Evolutionary conservation across 2,888 invertebrate genomes (phyloP), one percentile per base, ranked within the genome.

Genomic region (Leucania comma): DNA sequence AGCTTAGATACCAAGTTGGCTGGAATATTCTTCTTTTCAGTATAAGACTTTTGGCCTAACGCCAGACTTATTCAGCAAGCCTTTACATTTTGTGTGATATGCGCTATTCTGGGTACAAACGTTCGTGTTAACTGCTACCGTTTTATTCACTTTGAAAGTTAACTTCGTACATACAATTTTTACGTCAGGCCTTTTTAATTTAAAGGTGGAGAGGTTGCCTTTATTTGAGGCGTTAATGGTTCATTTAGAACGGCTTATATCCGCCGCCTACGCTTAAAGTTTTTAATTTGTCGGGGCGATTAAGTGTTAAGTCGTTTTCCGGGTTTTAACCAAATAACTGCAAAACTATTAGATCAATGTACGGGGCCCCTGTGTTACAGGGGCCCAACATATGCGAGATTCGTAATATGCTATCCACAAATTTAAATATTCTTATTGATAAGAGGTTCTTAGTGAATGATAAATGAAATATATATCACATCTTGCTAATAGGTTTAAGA

Each of bases 41-140:
- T 74, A 69, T 74, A 71, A 71, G 61, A 69, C 2, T 79, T 57
- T 75, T 84, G 86, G 84, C 86, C 51, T 61, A 6, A 32, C 48
- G 83, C 86, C 84, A 85, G 73, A 24, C 69, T 75, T 72, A 72
- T 79, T 76, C 80, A 63, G 70, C 68, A 68, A 77, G 50, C 57
- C 66, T 66, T 75, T 59, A 69, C 42, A 74, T 80, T 78, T 68
- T 60, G 70, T 71, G 46, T 61, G 64, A 75, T 66, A 64, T 67
- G 61, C 65, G 62, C 68, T 64, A 56, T 75, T 76, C 60, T 62
- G 24, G 42, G 68, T 56, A 60, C 59, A 68, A 75, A 82, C 50
- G 68, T 82, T 68, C 72, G 56, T 81, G 80, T 65, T 79, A 84
- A 84, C 75, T 70, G 70, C 73, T 29, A 59, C 51, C 38, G 58